phyloP scores from a whole-genome alignment of 2,888 invertebrate species.

The Hypomecis punctinalis region DNA sequence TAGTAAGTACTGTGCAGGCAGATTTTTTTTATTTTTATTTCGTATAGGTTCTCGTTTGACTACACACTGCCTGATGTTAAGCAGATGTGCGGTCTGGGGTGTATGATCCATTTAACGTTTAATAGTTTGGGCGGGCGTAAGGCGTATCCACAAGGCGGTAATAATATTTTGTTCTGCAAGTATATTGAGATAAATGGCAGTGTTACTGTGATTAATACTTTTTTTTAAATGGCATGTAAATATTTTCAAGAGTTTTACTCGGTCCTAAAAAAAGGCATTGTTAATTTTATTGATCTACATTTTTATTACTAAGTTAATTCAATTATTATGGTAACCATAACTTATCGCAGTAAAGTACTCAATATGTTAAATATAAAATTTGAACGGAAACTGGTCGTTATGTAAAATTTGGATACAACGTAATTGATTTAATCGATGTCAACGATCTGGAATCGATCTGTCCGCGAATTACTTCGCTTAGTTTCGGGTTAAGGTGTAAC shows the following conservation, averaged over 20 bases:
- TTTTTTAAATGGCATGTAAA: too few relatives aligned
- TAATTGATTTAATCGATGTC: slow-evolving; percentile 23
- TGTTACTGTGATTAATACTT: too few relatives aligned
- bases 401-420: slow-evolving; percentile 6
- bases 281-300: neutral
- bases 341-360: neutral
- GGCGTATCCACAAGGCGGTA: slow-evolving; percentile 4
- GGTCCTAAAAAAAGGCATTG: too few relatives aligned
- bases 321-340: neutral
- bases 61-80: too few relatives aligned
- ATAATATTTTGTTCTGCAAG: neutral
- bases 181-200: neutral
- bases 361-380: neutral
- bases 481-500: too few relatives aligned
- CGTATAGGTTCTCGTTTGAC: too few relatives aligned
- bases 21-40: too few relatives aligned
- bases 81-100: too few relatives aligned
- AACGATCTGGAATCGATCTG: slow-evolving; percentile 54
- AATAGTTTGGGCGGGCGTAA: slow-evolving; percentile 15
- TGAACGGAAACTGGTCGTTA: slow-evolving; percentile 1
- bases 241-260: too few relatives aligned
- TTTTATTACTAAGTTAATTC: neutral
- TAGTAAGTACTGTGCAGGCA: too few relatives aligned
- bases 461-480: slow-evolving; percentile 44
- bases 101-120: too few relatives aligned